Conservation (phyloP, 2,888 invertebrate species). For the Aporophyla lueneburgensis region DNA sequence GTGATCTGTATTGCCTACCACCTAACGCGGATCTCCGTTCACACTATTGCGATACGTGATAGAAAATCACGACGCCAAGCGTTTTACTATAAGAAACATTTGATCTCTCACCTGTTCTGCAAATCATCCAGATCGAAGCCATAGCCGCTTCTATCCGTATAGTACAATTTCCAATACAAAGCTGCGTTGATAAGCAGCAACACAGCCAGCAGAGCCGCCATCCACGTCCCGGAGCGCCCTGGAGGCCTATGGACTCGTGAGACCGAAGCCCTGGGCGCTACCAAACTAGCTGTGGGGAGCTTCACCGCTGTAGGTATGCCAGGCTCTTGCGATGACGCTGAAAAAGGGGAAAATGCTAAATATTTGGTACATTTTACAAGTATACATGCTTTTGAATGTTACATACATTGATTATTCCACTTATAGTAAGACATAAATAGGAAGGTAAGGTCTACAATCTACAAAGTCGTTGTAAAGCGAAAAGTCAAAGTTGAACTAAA, state of each 20-base stretch:
- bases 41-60: no score
- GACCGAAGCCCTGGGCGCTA: slow-evolving; percentile 25
- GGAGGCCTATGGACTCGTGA: slow-evolving; percentile 43
- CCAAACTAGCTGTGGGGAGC: slow-evolving; percentile 33
- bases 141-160: slow-evolving; percentile 89
- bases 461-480: slow-evolving; percentile 50
- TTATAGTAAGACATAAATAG: slow-evolving; percentile 38
- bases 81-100: background rate
- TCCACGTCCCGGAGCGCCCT: slow-evolving; percentile 74
- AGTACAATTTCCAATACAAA: slow-evolving; percentile 96
- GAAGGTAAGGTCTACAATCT: slow-evolving; percentile 40
- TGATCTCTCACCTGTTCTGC: slow-evolving; percentile 72
- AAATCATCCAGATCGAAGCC: slow-evolving; percentile 70
- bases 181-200: slow-evolving; percentile 92
- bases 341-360: background rate
- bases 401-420: slow-evolving; percentile 49
- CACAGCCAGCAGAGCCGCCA: slow-evolving; percentile 92
- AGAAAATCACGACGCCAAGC: no score
- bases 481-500: slow-evolving; percentile 38
- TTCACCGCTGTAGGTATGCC: slow-evolving; percentile 47
- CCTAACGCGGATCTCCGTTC: no score
- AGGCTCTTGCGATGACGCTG: slow-evolving; percentile 42
- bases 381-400: slow-evolving; percentile 28
- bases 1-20: no score
- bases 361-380: background rate